Percentiles rank a stretch among this genome's conserved stretches.
Conservation (phyloP, 2,113 vertebrate species). For the Piaya cayana region DNA sequence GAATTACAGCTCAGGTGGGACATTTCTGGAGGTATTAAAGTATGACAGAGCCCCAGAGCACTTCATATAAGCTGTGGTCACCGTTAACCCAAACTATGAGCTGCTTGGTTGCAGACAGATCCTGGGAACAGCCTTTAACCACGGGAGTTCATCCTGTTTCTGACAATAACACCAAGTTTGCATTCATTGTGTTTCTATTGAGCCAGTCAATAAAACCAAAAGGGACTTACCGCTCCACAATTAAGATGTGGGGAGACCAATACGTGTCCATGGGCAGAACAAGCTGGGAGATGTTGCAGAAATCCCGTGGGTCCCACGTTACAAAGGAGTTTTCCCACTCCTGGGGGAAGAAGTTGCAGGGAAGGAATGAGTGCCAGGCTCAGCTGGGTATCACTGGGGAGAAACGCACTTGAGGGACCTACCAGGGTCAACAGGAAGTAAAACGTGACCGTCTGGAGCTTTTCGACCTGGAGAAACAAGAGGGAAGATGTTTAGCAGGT, state of each 20-base stretch:
- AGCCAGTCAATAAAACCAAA: background rate
- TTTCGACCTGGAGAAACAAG: constrained; percentile 50
- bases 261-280: constrained; percentile 6
- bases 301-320: constrained; percentile 52
- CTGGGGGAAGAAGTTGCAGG: background rate
- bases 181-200: background rate
- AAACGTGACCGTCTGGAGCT: constrained; percentile 60
- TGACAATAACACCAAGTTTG: background rate
- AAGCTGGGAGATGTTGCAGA: constrained; percentile 62
- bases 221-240: constrained; percentile 52
- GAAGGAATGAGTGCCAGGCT: background rate
- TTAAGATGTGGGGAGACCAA: constrained; percentile 46
- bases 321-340: constrained; percentile 56
- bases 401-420: background rate
- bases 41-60: background rate
- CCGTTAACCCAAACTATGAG: background rate
- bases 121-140: background rate
- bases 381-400: background rate
- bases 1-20: background rate
- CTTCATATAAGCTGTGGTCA: background rate
- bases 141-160: background rate
- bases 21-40: background rate
- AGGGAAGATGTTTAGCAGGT: background rate
- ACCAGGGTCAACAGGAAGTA: constrained; percentile 60
- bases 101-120: background rate